phyloP scores from a whole-genome alignment of 2,797 vertebrate genomes.

The Chaunax sp. region DNA sequence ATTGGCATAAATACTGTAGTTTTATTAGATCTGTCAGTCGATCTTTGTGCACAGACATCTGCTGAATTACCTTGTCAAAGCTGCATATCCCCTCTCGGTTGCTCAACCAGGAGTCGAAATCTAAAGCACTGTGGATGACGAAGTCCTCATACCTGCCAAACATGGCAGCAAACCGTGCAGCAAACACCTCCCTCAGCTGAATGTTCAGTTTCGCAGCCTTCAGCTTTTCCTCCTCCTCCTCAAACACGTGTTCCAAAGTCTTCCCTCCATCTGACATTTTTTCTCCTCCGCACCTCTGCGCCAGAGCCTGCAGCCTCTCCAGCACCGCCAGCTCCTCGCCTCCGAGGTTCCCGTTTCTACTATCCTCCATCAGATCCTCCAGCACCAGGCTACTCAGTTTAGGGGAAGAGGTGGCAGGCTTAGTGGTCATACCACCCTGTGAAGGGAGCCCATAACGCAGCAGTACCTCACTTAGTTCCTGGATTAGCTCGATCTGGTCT shows the following conservation, averaged over 20 bases:
- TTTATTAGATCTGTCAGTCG: not conserved
- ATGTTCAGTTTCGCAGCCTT: slow-evolving; percentile 91
- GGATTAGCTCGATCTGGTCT: slow-evolving; percentile 92
- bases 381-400: slow-evolving; percentile 85
- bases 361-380: slow-evolving; percentile 92
- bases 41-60: slow-evolving; percentile 29
- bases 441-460: slow-evolving; percentile 89
- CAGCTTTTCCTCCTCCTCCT: slow-evolving; percentile 84
- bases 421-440: slow-evolving; percentile 81
- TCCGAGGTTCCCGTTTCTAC: slow-evolving; percentile 93
- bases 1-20: not conserved
- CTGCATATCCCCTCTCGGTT: slow-evolving; percentile 95
- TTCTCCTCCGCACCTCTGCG: slow-evolving; percentile 82
- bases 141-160: slow-evolving; percentile 96
- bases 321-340: slow-evolving; percentile 88
- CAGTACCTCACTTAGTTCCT: slow-evolving; percentile 94
- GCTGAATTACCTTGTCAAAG: slow-evolving; percentile 93
- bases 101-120: slow-evolving; percentile 96
- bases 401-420: slow-evolving; percentile 77
- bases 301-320: slow-evolving; percentile 92
- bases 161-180: slow-evolving; percentile 92
- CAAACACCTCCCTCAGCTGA: slow-evolving; percentile 95
- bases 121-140: slow-evolving; percentile 92
- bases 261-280: slow-evolving; percentile 56
- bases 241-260: slow-evolving; percentile 60